Evolutionary conservation across 2,113 vertebrate genomes (phyloP), one percentile per base, ranked within the genome.

Genomic region (Thunnus thynnus): DNA sequence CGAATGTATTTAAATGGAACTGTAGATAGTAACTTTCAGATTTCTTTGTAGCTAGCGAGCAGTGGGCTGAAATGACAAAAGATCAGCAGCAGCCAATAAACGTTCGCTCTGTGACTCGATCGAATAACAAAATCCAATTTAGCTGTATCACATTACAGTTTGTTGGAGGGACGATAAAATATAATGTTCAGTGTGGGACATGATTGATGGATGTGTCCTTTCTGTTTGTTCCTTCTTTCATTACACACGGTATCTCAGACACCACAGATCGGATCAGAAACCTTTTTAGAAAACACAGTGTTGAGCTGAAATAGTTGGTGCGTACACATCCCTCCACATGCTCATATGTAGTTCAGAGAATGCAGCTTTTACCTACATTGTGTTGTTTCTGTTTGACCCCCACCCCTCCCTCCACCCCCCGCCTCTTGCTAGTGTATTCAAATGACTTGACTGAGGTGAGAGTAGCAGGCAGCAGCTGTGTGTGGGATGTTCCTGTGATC

Each of bases 401-500:
- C 27, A 4, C 20, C 27, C 44, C 13, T 22, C 14, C 14, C 13
- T 44, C 25, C 2, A 22, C 22, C 20, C 56, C 55, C 25, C 8
- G 3, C 51, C 47, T 79, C 20, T 56, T 73, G 25, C 32, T 32
- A 41, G n/a, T 82, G 68, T 78, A 47, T 81, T 91, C 13, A 73
- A 48, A 74, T 78, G 62, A 62, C 79, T 72, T 69, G 71, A 79
- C 32, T 76, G 60, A 82, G 68, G 75, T 80, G 65, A 86, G 75
- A 68, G 76, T 20, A 78, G 73, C 61, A 41, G 57, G 25, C 85
- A 83, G 80, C 87, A 82, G 83, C 86, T 85, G 86, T 89, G 85
- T 76, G 87, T 90, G 85, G 89, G 92, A 76, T 80, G 84, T 76
- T 86, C 51, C 80, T 89, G 86, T 83, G 78, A 86, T 91, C 47